A percentile compares a stretch with the other conserved stretches of the same genome.
phyloP scores from a whole-genome alignment of 2,113 vertebrate genomes.

The Ceyx melanurus region DNA sequence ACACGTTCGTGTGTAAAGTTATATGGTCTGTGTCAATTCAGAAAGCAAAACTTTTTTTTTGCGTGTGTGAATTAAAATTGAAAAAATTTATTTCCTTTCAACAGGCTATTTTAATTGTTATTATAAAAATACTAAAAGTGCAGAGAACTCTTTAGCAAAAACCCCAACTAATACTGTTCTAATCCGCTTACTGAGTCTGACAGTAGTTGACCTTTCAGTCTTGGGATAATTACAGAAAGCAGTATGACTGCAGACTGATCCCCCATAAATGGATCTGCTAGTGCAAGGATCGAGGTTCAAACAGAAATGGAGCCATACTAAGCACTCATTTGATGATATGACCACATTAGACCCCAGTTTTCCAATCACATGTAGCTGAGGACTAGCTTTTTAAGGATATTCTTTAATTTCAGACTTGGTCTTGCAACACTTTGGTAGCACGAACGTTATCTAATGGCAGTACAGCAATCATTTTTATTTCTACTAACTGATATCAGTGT shows the following conservation, averaged over 20 bases:
- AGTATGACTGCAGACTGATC: not conserved
- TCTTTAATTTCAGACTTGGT: not conserved
- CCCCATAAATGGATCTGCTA: not conserved
- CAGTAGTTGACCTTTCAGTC: not conserved
- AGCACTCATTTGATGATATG: not conserved
- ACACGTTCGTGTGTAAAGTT: not conserved
- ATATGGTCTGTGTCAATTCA: not conserved
- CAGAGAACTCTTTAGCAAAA: not conserved
- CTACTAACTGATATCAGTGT: not conserved
- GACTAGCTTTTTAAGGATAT: not conserved
- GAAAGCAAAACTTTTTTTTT: not conserved
- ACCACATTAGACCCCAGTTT: rapidly evolving
- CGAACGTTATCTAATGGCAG: not conserved
- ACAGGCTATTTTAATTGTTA: not conserved
- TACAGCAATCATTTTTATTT: not conserved
- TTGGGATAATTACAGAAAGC: not conserved
- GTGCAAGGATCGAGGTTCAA: rapidly evolving
- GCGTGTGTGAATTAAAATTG: not conserved
- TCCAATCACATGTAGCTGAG: not conserved
- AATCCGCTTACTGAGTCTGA: not conserved
- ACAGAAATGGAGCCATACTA: not conserved
- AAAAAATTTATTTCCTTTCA: not conserved
- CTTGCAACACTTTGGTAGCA: not conserved
- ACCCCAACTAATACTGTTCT: not conserved
- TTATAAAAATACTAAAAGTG: not conserved